A percentile compares a stretch with the other conserved stretches of the same genome.
Conservation (phyloP, 2,888 invertebrate species). For the Ormyrus nitidulus region DNA sequence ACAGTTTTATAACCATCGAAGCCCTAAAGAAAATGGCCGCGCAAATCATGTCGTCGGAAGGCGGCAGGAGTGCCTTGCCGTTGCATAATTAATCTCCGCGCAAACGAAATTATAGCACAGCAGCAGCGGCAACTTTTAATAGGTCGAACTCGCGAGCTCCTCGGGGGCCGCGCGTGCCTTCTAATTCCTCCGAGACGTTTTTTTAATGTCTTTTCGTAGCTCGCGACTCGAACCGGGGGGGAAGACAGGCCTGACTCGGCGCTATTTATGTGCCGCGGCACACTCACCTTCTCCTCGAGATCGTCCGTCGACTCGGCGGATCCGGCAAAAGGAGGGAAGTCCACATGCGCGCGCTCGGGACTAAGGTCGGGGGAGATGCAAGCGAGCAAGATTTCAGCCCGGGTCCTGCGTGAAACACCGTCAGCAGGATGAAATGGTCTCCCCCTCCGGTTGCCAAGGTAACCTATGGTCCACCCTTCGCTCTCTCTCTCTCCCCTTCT, state of each 20-base stretch:
- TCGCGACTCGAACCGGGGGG: constrained; percentile 30
- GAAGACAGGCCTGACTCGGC: not conserved
- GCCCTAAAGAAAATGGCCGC: constrained; percentile 3
- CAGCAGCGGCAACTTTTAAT: constrained; percentile 49
- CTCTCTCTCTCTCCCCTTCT: constrained; percentile 19
- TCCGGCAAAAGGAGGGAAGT: constrained; percentile 29
- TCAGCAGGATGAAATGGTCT: constrained; percentile 74
- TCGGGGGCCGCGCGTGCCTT: not conserved
- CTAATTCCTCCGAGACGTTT: constrained; percentile 53
- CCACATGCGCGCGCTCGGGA: not conserved
- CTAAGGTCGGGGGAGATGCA: constrained; percentile 20
- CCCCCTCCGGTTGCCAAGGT: constrained; percentile 71
- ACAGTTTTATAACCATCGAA: constrained; percentile 35
- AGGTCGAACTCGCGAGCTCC: constrained; percentile 13
- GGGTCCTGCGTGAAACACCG: constrained; percentile 67
- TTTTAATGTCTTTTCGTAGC: constrained; percentile 52
- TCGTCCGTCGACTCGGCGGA: constrained; percentile 19
- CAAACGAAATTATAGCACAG: constrained; percentile 49
- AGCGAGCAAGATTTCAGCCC: constrained; percentile 30
- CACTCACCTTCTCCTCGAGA: constrained; percentile 10
- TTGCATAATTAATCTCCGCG: constrained; percentile 54
- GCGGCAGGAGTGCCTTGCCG: not conserved
- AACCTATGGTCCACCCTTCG: constrained; percentile 73
- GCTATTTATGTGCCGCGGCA: constrained; percentile 46
- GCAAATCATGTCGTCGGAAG: constrained; percentile 31